A percentile compares a stretch with the other conserved stretches of the same genome.
Conservation (phyloP, 2,797 vertebrate species). For the Acipenser transmontanus region DNA sequence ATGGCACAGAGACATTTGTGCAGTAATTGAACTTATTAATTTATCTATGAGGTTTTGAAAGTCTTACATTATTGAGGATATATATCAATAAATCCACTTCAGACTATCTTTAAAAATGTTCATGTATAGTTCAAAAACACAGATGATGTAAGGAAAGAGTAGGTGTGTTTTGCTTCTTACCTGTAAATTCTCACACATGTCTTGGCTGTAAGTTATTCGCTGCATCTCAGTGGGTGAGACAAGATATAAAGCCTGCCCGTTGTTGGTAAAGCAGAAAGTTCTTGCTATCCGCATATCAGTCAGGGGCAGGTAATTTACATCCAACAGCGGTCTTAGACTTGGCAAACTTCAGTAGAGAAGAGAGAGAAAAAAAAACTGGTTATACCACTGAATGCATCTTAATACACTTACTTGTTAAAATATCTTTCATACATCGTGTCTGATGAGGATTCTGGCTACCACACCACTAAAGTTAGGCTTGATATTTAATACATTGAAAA, state of each 20-base stretch:
- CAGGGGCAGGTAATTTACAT: conserved; percentile 94
- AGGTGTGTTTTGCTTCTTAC: conserved; percentile 42
- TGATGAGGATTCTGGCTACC: too few relatives aligned
- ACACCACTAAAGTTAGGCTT: too few relatives aligned
- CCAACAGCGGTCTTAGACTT: conserved; percentile 88
- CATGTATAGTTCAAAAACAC: too few relatives aligned
- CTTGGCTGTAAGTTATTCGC: conserved; percentile 96
- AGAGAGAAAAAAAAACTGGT: conserved; percentile 13
- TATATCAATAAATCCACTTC: background rate
- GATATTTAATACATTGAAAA: too few relatives aligned
- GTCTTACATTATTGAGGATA: too few relatives aligned
- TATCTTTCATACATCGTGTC: background rate
- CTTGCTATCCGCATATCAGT: conserved; percentile 98
- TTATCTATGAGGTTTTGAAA: too few relatives aligned
- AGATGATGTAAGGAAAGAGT: too few relatives aligned
- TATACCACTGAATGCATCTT: background rate
- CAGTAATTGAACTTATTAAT: too few relatives aligned
- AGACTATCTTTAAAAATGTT: background rate
- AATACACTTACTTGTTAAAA: conserved; percentile 8
- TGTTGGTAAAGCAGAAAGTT: conserved; percentile 96
- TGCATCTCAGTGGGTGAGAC: conserved; percentile 96
- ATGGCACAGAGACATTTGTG: too few relatives aligned
- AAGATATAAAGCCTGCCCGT: conserved; percentile 93
- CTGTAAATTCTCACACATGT: conserved; percentile 96
- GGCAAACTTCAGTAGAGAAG: conserved; percentile 73